Conservation (phyloP, 2,113 vertebrate species). For the Siniperca chuatsi region DNA sequence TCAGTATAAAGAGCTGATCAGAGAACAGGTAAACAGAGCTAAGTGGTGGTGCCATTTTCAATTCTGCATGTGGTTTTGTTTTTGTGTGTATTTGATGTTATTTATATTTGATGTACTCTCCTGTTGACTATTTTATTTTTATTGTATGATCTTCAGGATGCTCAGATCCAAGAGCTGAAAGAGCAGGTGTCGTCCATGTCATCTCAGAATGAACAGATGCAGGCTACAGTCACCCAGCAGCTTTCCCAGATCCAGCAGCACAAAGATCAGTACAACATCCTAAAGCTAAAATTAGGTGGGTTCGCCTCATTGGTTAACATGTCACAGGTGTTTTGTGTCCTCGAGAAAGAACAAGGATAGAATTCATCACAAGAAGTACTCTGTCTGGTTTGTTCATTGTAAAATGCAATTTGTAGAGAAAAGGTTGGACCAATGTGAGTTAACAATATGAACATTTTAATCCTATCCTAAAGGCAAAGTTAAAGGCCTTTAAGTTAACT, state of each 20-base stretch:
- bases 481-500: background rate
- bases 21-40: slow-evolving; percentile 89
- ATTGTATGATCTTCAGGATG: slow-evolving; percentile 83
- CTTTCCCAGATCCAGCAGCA: slow-evolving; percentile 96
- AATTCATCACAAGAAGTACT: background rate
- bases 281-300: slow-evolving; percentile 95
- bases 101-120: background rate
- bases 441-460: background rate
- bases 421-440: background rate
- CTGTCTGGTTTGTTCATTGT: background rate
- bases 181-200: slow-evolving; percentile 88
- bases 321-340: background rate
- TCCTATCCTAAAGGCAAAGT: background rate
- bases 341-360: background rate
- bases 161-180: slow-evolving; percentile 93
- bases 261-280: slow-evolving; percentile 97
- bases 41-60: background rate
- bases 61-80: background rate
- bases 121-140: slow-evolving; percentile 8
- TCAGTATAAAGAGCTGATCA: slow-evolving; percentile 97
- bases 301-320: background rate
- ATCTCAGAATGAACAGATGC: slow-evolving; percentile 90
- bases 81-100: background rate
- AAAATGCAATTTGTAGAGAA: background rate
- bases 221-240: slow-evolving; percentile 90